phyloP scores from a whole-genome alignment of 35 echinoderm and acorn worm genomes.

The Apostichopus parvimensis region DNA sequence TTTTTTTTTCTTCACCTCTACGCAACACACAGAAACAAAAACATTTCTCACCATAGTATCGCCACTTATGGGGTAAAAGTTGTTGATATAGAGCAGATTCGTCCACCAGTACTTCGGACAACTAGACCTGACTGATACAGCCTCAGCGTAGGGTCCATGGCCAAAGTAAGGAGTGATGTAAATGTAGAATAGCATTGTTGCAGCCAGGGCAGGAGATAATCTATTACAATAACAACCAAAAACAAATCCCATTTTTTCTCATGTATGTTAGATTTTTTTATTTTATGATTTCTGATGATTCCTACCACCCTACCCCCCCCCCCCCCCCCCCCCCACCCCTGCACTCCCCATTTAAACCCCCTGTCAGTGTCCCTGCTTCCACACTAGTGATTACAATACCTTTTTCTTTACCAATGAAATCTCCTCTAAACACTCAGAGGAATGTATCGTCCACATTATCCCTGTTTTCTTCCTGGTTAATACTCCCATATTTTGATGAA shows the following conservation, averaged over 20 bases:
- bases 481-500: too few species aligned
- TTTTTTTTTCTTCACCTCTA: too few species aligned
- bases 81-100: conserved; percentile 59
- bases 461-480: too few species aligned
- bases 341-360: too few species aligned
- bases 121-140: neutral
- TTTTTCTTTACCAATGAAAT: too few species aligned
- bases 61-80: conserved; percentile 47
- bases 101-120: conserved; percentile 62
- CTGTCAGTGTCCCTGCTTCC: too few species aligned
- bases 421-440: too few species aligned
- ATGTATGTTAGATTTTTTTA: neutral
- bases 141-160: conserved; percentile 25
- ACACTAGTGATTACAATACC: too few species aligned
- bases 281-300: neutral
- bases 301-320: too few species aligned
- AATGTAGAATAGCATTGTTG: conserved; percentile 42
- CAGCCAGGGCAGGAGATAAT: conserved; percentile 24
- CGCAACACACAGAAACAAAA: neutral
- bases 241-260: neutral
- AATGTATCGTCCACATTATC: too few species aligned
- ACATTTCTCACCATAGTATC: neutral
- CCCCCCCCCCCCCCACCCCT: too few species aligned
- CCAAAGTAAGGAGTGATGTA: conserved; percentile 44
- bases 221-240: neutral